Percentiles rank a stretch among this genome's conserved stretches.
Conservation (phyloP, 1,140 invertebrate genomes). For the Phthorimaea operculella region DNA sequence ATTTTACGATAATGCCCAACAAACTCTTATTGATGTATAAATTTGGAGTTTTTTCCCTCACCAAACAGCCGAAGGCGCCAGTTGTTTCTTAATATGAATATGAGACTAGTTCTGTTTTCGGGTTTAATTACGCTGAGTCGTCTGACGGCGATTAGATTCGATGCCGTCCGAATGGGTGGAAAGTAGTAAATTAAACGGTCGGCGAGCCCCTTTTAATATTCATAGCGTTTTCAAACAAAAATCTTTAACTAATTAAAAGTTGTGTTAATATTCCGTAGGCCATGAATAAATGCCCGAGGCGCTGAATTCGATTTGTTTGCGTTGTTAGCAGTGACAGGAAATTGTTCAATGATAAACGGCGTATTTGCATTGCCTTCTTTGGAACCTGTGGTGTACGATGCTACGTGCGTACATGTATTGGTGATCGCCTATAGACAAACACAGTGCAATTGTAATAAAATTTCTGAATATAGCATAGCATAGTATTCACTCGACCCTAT, state of each 20-base stretch:
- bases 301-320: slow-evolving; percentile 8
- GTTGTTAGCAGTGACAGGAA: slow-evolving; percentile 3
- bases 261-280: slow-evolving; percentile 37
- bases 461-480: no score
- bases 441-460: no score
- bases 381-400: no score
- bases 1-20: slow-evolving; percentile 59
- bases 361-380: not conserved
- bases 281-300: slow-evolving; percentile 18
- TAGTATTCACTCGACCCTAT: no score
- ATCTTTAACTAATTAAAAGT: slow-evolving; percentile 61
- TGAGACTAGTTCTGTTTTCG: slow-evolving; percentile 50
- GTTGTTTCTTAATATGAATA: slow-evolving; percentile 58
- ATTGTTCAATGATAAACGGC: slow-evolving; percentile 3
- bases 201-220: slow-evolving; percentile 54
- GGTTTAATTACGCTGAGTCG: slow-evolving; percentile 49
- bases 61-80: slow-evolving; percentile 53
- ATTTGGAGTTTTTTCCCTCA: slow-evolving; percentile 45
- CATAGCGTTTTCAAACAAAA: slow-evolving; percentile 58
- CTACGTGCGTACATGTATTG: no score
- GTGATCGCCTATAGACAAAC: no score
- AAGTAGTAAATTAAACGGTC: slow-evolving; percentile 58
- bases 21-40: slow-evolving; percentile 63
- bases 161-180: slow-evolving; percentile 20
- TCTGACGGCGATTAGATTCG: slow-evolving; percentile 18